Base-by-base conservation (phyloP, 35 echinoderm and acorn worm species). In the Stichopus chloronotus region DNA sequence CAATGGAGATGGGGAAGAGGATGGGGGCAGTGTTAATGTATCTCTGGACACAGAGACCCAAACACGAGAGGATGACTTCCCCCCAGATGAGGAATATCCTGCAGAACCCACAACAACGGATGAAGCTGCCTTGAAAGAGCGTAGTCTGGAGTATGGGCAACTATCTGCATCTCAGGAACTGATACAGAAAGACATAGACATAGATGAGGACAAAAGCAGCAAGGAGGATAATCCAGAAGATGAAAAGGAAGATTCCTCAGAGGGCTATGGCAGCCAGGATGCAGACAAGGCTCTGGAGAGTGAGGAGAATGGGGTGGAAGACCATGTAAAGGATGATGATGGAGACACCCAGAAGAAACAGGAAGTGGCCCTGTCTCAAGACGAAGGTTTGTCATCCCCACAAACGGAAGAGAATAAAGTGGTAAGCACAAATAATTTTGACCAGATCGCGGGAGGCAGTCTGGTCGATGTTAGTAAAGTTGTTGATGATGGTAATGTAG, bases 391-490 rank as follows among this genome's bases (percentile, higher is more conserved):
- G 52, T 53, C 82, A 85, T 58, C 82, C 82, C 82, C 82, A 0
- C 54, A 85, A 20, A 14, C 4, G 59, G 87, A 89, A 89, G 87
- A 72, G 5, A 89, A 25, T 65, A 53, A 89, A 63, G 59, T 61
- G 87, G 87, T 89, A 89, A 89, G 87, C 87, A 89, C 87, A 89
- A 58, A 24, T 65, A 43, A 89, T 52, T 89, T 61, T 11, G 60
- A 63, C 87, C 87, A 71, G 53, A 85, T 56, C 54, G 9, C 58
- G 58, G 82, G 24, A 56, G 57, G 53, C 7, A 56, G 57, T 55
- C 19, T 85, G 82, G 82, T 85, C 55, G 82, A 85, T 55, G 24
- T 14, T 9, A 43, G 76, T 78, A 78, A 78, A 9, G 55, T 58
- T 58, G 82, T 21, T 85, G n/a, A 85, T 56, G 82, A 85, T 85